Evolutionary conservation across 2,888 invertebrate genomes (phyloP).

Genomic region (Eupithecia insigniata): DNA sequence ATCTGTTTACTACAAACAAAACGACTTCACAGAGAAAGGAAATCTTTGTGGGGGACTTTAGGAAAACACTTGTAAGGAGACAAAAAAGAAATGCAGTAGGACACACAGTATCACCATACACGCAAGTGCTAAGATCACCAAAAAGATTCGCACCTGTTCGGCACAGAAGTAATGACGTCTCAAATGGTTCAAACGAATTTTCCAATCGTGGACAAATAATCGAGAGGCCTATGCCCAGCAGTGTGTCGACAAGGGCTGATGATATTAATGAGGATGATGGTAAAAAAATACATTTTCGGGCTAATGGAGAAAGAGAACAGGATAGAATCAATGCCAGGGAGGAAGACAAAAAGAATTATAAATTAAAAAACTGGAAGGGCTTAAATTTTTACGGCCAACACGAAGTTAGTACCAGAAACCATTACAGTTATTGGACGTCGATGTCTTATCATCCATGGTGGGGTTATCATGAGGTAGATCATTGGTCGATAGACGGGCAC

Average conservation of each 20-base stretch:
- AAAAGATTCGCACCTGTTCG: not conserved
- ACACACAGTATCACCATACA: not conserved
- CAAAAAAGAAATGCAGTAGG: not conserved
- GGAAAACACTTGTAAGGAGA: not conserved
- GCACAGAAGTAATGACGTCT: not conserved
- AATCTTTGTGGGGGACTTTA: not conserved
- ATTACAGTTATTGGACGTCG: not conserved
- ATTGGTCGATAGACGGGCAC: not conserved
- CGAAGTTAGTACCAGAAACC: fast-evolving
- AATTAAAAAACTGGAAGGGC: not conserved
- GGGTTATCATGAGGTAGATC: too few relatives aligned
- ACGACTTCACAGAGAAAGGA: not conserved
- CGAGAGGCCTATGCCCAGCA: not conserved
- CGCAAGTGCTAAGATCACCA: not conserved
- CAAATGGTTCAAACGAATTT: not conserved
- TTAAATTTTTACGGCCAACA: not conserved
- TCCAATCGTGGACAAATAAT: not conserved
- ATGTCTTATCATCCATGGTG: too few relatives aligned
- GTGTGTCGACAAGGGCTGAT: not conserved
- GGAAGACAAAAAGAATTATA: not conserved
- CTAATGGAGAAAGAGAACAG: not conserved
- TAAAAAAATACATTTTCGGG: not conserved
- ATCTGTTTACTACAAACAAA: not conserved
- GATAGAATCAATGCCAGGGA: not conserved
- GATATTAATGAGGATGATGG: not conserved